A percentile compares a stretch with the other conserved stretches of the same genome.
phyloP scores from a whole-genome alignment of 2,113 vertebrate species.

The Phalacrocorax carbo region DNA sequence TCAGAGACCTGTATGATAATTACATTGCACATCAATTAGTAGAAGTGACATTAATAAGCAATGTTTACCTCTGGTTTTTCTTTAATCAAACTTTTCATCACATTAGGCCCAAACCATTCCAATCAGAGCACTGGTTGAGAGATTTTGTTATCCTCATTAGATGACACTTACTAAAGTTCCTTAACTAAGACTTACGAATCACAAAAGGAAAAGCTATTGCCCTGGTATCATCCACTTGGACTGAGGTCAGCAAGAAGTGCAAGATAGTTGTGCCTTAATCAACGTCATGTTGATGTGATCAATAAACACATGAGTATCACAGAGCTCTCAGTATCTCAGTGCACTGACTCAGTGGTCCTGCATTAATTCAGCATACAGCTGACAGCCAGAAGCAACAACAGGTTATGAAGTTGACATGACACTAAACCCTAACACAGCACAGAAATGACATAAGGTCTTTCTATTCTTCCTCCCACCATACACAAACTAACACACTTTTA shows the following conservation, averaged over 20 bases:
- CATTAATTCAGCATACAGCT: neutral
- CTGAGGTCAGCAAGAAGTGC: neutral
- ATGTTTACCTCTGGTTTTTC: neutral
- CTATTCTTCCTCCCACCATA: neutral
- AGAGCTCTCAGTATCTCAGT: neutral
- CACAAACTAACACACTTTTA: neutral
- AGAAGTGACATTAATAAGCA: neutral
- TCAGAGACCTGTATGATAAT: constrained; percentile 67
- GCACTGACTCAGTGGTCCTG: neutral
- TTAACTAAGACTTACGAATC: neutral
- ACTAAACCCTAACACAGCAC: neutral
- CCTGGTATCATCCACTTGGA: neutral
- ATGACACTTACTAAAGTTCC: neutral
- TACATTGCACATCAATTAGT: neutral
- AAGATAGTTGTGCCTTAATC: neutral
- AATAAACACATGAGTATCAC: neutral
- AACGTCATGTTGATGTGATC: neutral
- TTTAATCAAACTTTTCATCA: neutral
- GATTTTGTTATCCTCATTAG: neutral
- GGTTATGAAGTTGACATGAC: neutral
- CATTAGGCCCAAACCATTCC: neutral
- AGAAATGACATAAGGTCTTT: neutral
- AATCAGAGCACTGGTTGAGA: neutral
- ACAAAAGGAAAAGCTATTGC: neutral
- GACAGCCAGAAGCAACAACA: neutral